A percentile compares a stretch with the other conserved stretches of the same genome.
Conservation (phyloP, 2,888 invertebrate genomes). For the Plagodis dolabraria region DNA sequence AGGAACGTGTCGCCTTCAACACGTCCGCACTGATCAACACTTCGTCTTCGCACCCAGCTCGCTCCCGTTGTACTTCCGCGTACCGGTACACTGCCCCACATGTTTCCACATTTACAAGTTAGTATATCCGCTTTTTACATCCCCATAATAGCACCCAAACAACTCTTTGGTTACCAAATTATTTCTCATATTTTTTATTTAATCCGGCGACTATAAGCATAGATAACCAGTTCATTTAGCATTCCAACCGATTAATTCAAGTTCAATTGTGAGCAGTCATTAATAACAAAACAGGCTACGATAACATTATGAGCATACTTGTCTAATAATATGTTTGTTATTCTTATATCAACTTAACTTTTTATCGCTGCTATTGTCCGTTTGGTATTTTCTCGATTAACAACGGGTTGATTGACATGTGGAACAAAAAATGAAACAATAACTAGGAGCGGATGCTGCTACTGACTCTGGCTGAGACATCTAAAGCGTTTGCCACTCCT, state of each 20-base stretch:
- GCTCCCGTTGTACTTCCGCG: constrained; percentile 13
- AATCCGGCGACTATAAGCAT: too few species aligned
- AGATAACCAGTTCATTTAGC: constrained; percentile 33
- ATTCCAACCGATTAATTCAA: constrained; percentile 49
- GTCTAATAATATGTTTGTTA: constrained; percentile 55
- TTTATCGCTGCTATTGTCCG: constrained; percentile 65
- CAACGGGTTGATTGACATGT: constrained; percentile 62
- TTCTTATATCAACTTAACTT: constrained; percentile 54
- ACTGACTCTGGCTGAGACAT: constrained; percentile 42
- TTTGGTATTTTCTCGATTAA: constrained; percentile 64
- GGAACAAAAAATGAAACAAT: constrained; percentile 67
- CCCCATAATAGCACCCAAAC: too few species aligned
- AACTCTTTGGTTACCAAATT: too few species aligned
- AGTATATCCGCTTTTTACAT: constrained; percentile 34
- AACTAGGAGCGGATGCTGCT: constrained; percentile 47
- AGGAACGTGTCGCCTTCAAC: constrained; percentile 45
- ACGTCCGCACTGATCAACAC: constrained; percentile 23
- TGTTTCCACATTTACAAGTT: constrained; percentile 50
- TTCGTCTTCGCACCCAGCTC: constrained; percentile 22
- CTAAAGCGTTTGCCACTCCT: constrained; percentile 33
- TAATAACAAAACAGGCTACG: constrained; percentile 50
- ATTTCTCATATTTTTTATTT: too few species aligned
- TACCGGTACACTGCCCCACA: constrained; percentile 30
- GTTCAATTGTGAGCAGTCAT: constrained; percentile 49
- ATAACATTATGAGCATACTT: constrained; percentile 49